Base-by-base conservation (phyloP, 2,797 vertebrate species). In the Coregonus ussuriensis region DNA sequence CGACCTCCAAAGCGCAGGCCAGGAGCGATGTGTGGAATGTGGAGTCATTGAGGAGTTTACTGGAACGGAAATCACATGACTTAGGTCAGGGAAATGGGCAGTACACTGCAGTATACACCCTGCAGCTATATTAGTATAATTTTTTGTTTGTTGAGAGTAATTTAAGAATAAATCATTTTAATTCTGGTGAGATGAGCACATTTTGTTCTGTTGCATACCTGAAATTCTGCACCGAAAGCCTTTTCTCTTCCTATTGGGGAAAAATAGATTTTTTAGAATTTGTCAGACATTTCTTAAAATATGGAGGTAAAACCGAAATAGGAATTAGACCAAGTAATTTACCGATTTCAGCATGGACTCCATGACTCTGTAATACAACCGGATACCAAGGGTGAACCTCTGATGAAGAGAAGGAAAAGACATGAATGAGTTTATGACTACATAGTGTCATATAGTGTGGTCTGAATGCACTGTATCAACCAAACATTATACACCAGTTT, bases 281-380 rank as follows among this genome's bases (percentile, higher is more conserved):
- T 13, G 41, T 13, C 41, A 47, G 13, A 62, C n/a, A n/a, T 59
- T 13, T 15, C 29, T 4, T 11, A 62, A 52, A 37, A 56, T 21
- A 33, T 18, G 3, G 0, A 65, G 41, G 33, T 59, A 67, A 74
- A 31, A 75, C 41, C 41, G 41, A 47, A 47, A 47, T 47, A 47
- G 41, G 63, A 25, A 3, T 15, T 33, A 16, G 18, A 51, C 52
- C 4, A 2, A 25, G 35, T 70, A 81, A 91, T 92, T 88, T 93
- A 98, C 98, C 90, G 96, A 98, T 93, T 98, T 98, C 6, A 99
- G 93, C 95, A 99, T 98, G 6, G 96, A 95, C 89, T 99, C 98
- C 98, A 99, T 99, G 47, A 99, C 95, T 92, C 96, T 96, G 89
- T 99, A 98, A 90, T 99, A 98, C 1, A 99, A 92, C 79, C 95